These are phyloP conservation scores for Atethmia centrago DNA, from an alignment of 2,888 invertebrate species.

Conservation along the genomic window DNA sequence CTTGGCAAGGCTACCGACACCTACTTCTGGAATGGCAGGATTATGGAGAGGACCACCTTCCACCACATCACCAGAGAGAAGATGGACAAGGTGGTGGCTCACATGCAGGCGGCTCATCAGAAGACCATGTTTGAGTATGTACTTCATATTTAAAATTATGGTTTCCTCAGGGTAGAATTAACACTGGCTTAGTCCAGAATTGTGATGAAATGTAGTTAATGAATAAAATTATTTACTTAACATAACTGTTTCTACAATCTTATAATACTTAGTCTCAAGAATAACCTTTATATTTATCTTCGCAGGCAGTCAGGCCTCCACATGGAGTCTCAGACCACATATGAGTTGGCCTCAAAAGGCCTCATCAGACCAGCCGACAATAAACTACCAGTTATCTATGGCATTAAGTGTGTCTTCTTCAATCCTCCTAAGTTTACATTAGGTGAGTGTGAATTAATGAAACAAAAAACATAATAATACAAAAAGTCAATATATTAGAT, in stretches of 20 bases:
- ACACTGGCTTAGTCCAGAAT: background rate
- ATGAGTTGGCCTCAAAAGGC: constrained; percentile 96
- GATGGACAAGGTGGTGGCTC: constrained; percentile 94
- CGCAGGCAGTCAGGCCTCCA: constrained; percentile 94
- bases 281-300: constrained; percentile 5
- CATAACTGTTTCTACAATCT: background rate
- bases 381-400: constrained; percentile 95
- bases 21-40: constrained; percentile 93
- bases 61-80: constrained; percentile 92
- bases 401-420: constrained; percentile 95
- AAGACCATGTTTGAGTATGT: constrained; percentile 96
- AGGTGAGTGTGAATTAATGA: constrained; percentile 85
- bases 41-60: constrained; percentile 93
- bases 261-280: background rate
- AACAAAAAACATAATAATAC: constrained; percentile 2
- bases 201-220: background rate
- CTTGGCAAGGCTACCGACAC: constrained; percentile 95
- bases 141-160: background rate
- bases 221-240: background rate
- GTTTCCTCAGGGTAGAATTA: background rate
- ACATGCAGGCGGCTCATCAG: constrained; percentile 96
- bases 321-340: constrained; percentile 96
- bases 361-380: constrained; percentile 93
- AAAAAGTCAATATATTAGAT: background rate
- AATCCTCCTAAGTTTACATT: constrained; percentile 95